phyloP scores from a whole-genome alignment of 2,888 invertebrate species.

The Diachrysia chrysitis region DNA sequence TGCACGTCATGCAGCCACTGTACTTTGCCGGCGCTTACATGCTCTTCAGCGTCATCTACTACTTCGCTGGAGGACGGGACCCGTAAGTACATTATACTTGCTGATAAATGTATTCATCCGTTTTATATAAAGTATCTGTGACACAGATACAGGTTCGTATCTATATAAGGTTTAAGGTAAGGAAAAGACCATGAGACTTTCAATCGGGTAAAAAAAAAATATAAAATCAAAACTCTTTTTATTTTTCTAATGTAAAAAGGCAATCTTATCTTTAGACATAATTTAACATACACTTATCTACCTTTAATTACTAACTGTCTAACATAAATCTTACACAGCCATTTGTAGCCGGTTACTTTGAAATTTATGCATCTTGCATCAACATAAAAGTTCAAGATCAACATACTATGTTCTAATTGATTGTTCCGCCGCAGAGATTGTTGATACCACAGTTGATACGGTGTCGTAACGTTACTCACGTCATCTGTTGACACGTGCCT shows the following conservation, averaged over 20 bases:
- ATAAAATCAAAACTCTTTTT: too few species aligned
- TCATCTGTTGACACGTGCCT: conserved; percentile 28
- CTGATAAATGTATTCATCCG: too few species aligned
- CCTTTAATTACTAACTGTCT: neutral
- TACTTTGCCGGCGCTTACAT: conserved; percentile 92
- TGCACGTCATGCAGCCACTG: conserved; percentile 91
- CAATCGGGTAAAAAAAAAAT: too few species aligned
- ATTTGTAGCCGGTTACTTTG: conserved; percentile 18
- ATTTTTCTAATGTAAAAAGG: too few species aligned
- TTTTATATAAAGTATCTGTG: too few species aligned
- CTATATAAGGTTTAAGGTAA: too few species aligned
- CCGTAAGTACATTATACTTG: conserved; percentile 81
- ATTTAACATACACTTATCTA: neutral
- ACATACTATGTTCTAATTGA: conserved; percentile 47
- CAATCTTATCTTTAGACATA: too few species aligned
- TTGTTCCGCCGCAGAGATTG: conserved; percentile 38
- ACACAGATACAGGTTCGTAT: too few species aligned
- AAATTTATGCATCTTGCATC: conserved; percentile 31
- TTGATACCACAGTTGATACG: conserved; percentile 6
- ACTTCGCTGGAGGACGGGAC: conserved; percentile 92
- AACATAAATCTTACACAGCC: conserved; percentile 5
- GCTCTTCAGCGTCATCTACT: conserved; percentile 92
- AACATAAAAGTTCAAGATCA: conserved; percentile 54
- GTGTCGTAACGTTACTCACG: conserved; percentile 44
- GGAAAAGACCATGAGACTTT: too few species aligned